These are phyloP conservation scores for Montifringilla adamsi DNA, from an alignment of 2,113 vertebrate species.

Conservation along the genomic window DNA sequence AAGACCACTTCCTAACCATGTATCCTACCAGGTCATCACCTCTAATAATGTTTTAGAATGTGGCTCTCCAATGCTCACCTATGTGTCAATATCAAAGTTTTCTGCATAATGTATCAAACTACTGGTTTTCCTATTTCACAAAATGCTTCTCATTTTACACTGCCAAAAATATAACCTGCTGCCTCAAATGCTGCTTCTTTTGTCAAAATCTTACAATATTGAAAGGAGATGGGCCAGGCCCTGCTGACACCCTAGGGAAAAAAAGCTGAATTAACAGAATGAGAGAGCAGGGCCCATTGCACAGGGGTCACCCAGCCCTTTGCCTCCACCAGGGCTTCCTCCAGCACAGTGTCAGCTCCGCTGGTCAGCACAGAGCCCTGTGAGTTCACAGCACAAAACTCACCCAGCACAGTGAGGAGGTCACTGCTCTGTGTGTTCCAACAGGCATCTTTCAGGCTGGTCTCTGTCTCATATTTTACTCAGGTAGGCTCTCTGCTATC, in stretches of 20 bases:
- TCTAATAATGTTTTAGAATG: not conserved
- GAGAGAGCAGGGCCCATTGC: not conserved
- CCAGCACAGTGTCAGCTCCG: not conserved
- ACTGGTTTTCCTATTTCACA: not conserved
- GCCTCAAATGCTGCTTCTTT: not conserved
- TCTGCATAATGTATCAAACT: not conserved
- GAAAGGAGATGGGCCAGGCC: not conserved
- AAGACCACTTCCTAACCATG: not conserved
- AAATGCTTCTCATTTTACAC: not conserved
- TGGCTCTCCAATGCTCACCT: not conserved
- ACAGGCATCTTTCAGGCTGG: not conserved
- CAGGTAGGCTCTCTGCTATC: not conserved
- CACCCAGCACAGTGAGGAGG: accelerated
- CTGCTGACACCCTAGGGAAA: not conserved
- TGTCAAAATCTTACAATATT: not conserved
- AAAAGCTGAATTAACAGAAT: not conserved
- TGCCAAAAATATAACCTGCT: not conserved
- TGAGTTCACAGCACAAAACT: not conserved
- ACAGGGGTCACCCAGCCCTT: not conserved
- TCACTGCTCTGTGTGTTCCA: not conserved
- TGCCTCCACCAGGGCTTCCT: not conserved
- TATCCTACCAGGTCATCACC: not conserved
- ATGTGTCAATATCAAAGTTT: not conserved
- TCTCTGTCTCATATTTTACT: not conserved
- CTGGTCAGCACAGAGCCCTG: not conserved